Evolutionary conservation across 2,113 vertebrate species (phyloP).

Genomic region (Perca fluviatilis): DNA sequence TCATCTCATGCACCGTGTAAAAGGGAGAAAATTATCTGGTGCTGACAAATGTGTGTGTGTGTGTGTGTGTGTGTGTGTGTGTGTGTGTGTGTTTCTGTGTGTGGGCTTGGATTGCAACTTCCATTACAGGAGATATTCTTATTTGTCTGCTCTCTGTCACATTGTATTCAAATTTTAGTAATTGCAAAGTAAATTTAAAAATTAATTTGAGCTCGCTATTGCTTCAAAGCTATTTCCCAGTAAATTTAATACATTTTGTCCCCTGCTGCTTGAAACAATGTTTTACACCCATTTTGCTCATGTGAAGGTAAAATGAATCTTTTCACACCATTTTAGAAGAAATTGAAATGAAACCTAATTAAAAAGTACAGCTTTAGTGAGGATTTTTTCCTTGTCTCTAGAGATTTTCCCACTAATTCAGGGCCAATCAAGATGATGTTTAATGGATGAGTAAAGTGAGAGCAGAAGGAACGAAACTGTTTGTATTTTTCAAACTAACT

Average conservation of each 20-base stretch:
- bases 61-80: constrained; percentile 12
- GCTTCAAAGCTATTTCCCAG: neutral
- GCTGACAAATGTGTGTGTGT: constrained; percentile 28
- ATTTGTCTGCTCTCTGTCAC: constrained; percentile 18
- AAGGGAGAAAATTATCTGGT: constrained; percentile 4
- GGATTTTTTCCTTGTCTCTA: neutral
- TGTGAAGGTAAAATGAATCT: neutral
- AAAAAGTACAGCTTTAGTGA: neutral
- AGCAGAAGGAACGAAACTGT: neutral
- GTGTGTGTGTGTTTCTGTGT: neutral
- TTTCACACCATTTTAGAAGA: neutral
- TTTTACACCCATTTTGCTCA: constrained; percentile 29
- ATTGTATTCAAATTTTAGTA: constrained; percentile 16
- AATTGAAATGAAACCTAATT: neutral
- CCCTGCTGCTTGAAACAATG: constrained; percentile 7
- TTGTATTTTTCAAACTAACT: neutral
- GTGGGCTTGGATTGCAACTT: constrained; percentile 1
- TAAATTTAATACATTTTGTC: constrained; percentile 22
- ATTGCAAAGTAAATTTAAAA: constrained; percentile 28
- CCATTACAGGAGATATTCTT: constrained; percentile 12
- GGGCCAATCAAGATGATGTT: constrained; percentile 8
- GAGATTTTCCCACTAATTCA: constrained; percentile 16
- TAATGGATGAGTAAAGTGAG: neutral
- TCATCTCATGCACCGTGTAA: constrained; percentile 14
- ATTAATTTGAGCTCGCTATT: constrained; percentile 23